phyloP scores from a whole-genome alignment of 2,797 vertebrate genomes.

The Siniperca scherzeri region DNA sequence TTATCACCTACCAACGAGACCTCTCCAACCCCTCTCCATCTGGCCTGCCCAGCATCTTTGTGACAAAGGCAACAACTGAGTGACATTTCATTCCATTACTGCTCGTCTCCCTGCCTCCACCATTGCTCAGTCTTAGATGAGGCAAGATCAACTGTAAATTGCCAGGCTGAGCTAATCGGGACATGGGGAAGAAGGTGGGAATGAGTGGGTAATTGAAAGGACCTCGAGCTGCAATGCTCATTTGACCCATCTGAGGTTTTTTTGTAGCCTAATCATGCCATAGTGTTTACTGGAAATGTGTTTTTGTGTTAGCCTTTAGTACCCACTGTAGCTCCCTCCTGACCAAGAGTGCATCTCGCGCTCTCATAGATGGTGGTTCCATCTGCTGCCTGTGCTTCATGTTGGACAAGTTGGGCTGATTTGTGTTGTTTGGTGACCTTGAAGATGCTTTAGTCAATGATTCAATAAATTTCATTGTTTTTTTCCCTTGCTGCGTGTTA shows the following conservation, averaged over 20 bases:
- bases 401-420: conserved; percentile 29
- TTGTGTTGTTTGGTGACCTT: conserved; percentile 66
- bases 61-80: conserved; percentile 84
- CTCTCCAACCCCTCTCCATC: conserved; percentile 43
- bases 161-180: conserved; percentile 82
- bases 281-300: conserved; percentile 79
- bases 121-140: conserved; percentile 75
- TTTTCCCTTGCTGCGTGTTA: conserved; percentile 20
- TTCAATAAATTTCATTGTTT: conserved; percentile 76
- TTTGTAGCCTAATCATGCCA: conserved; percentile 69
- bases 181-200: conserved; percentile 73
- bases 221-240: conserved; percentile 53
- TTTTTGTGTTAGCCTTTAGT: conserved; percentile 66
- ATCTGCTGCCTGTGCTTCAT: conserved; percentile 44
- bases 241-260: conserved; percentile 57
- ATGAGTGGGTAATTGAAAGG: conserved; percentile 80
- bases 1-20: conserved; percentile 60
- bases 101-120: conserved; percentile 67
- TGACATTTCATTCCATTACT: conserved; percentile 87
- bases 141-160: conserved; percentile 86
- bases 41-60: conserved; percentile 56
- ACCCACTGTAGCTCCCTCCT: conserved; percentile 12
- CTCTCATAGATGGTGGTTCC: conserved; percentile 28
- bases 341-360: not conserved
- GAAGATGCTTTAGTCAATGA: conserved; percentile 59